Evolutionary conservation across 2,113 vertebrate genomes (phyloP).

Genomic region (Scolopax mira): DNA sequence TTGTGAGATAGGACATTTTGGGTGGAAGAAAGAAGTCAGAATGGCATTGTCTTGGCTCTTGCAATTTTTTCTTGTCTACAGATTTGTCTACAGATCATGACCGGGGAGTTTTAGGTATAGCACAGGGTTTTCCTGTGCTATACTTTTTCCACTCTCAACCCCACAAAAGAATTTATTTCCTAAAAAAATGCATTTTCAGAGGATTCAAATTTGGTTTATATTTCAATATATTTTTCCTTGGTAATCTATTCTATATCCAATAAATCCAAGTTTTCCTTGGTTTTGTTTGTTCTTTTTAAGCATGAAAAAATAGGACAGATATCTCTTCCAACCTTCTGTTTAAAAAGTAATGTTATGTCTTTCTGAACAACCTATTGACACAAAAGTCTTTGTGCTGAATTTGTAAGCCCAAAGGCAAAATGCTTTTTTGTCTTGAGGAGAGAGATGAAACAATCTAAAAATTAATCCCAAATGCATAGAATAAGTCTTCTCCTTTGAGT

Average conservation of each 20-base stretch:
- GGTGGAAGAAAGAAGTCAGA: not conserved
- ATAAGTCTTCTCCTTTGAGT: not conserved
- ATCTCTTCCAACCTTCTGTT: not conserved
- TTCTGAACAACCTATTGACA: not conserved
- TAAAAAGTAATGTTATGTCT: not conserved
- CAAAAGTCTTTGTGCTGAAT: not conserved
- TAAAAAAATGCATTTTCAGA: not conserved
- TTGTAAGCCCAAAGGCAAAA: not conserved
- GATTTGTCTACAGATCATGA: not conserved
- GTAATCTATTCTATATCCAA: not conserved
- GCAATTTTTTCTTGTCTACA: not conserved
- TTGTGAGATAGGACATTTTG: not conserved
- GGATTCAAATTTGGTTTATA: not conserved
- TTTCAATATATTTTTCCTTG: not conserved
- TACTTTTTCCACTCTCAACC: not conserved
- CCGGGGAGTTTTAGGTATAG: not conserved
- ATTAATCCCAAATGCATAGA: not conserved
- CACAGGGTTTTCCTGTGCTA: rapidly evolving
- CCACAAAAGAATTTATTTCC: not conserved
- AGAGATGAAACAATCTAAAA: not conserved
- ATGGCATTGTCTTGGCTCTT: not conserved
- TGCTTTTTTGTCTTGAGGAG: not conserved
- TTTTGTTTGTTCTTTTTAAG: not conserved
- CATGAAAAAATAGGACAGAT: not conserved
- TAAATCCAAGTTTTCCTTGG: rapidly evolving